Evolutionary conservation across 64 coral and sea anemone genomes (phyloP).

Genomic region (Hydrozoanthus tunicans): DNA sequence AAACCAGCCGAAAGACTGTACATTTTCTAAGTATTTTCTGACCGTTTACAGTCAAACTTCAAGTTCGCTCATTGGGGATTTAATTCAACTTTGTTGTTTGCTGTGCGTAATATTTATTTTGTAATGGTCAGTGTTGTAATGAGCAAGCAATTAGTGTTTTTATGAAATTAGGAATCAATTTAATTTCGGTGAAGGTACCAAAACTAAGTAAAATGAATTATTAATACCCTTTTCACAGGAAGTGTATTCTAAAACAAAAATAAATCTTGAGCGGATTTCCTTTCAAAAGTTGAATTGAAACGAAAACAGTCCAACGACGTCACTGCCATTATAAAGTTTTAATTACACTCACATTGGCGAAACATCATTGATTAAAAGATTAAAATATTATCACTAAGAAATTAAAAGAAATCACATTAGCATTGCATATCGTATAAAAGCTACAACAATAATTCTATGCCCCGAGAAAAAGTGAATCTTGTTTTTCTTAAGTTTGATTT

Average conservation of each 20-base stretch:
- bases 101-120: conserved; percentile 66
- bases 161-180: conserved; percentile 99
- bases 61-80: conserved; percentile 35
- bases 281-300: conserved; percentile 79
- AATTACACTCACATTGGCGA: conserved; percentile 81
- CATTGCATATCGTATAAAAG: conserved; percentile 44
- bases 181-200: conserved; percentile 81
- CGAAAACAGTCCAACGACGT: conserved; percentile 79
- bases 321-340: conserved; percentile 83
- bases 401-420: conserved; percentile 70
- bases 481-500: conserved; percentile 61
- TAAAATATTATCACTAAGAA: conserved; percentile 79
- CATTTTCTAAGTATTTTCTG: conserved; percentile 16
- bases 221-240: conserved; percentile 80
- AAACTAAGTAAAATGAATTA: conserved; percentile 77
- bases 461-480: conserved; percentile 45
- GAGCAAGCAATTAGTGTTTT: conserved; percentile 87
- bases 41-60: conserved; percentile 37
- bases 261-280: conserved; percentile 69
- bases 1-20: conserved; percentile 12
- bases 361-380: conserved; percentile 92
- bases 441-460: conserved; percentile 58
- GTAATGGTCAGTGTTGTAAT: conserved; percentile 71
- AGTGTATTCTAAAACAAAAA: conserved; percentile 89
- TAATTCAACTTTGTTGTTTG: conserved; percentile 59